Conservation (phyloP, 2,888 invertebrate genomes). For the Philopedon plagiatum region DNA sequence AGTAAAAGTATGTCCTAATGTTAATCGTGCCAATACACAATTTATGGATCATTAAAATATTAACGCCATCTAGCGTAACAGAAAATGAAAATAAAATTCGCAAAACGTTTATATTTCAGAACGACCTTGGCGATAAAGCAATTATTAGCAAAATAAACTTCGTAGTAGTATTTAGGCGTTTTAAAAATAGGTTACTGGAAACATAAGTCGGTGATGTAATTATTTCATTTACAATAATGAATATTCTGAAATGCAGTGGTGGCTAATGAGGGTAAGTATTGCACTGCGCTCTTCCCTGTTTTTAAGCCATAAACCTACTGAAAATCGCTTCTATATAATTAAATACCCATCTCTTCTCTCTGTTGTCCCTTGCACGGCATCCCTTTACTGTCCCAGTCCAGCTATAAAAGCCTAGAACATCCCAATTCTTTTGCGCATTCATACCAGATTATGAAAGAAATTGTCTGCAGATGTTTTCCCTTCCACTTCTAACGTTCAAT, state of each 20-base stretch:
- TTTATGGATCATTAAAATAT: slow-evolving; percentile 15
- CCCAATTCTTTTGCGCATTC: too few relatives aligned
- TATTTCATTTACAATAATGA: slow-evolving; percentile 18
- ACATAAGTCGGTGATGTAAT: slow-evolving; percentile 7
- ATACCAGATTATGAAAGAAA: too few relatives aligned
- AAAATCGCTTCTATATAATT: too few relatives aligned
- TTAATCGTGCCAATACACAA: background rate
- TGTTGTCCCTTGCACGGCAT: too few relatives aligned
- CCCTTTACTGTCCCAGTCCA: too few relatives aligned
- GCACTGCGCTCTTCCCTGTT: background rate
- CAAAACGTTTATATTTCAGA: background rate
- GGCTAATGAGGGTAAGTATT: slow-evolving; percentile 6
- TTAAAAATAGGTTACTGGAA: slow-evolving; percentile 20
- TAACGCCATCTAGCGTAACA: slow-evolving; percentile 10
- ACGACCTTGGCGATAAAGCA: background rate
- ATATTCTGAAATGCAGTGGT: too few relatives aligned
- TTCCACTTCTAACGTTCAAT: too few relatives aligned
- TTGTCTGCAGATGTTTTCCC: too few relatives aligned
- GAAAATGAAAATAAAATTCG: slow-evolving; percentile 12
- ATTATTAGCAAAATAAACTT: background rate
- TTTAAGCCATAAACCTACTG: too few relatives aligned
- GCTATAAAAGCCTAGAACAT: too few relatives aligned
- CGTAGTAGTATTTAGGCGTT: slow-evolving; percentile 6
- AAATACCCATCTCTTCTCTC: too few relatives aligned
- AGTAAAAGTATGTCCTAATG: background rate